A percentile compares a stretch with the other conserved stretches of the same genome.
Conservation (phyloP, 2,888 invertebrate genomes). For the Thera britannica region DNA sequence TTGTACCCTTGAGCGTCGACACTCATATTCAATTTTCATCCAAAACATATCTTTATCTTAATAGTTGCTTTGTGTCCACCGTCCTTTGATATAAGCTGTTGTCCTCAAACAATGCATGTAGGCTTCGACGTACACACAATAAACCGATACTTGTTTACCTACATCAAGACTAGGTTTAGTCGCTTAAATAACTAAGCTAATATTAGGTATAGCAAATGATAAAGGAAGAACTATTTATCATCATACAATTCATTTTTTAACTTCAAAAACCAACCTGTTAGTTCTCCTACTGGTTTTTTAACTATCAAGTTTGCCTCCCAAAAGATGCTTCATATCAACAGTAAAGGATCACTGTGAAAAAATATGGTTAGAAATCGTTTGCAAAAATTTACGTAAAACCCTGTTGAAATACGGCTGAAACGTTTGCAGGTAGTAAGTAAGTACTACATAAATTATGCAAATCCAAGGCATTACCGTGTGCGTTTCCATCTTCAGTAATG, state of each 20-base stretch:
- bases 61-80: conserved; percentile 4
- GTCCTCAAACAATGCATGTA: conserved; percentile 44
- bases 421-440: conserved; percentile 29
- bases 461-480: conserved; percentile 49
- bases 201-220: no score
- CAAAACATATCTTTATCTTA: conserved; percentile 2
- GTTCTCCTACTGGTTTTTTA: no score
- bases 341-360: not conserved
- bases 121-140: conserved; percentile 4
- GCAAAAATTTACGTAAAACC: conserved; percentile 15
- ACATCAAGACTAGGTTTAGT: not conserved
- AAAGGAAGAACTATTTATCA: no score
- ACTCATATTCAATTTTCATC: not conserved
- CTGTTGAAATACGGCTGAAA: conserved; percentile 16
- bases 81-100: conserved; percentile 42
- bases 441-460: conserved; percentile 57
- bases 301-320: no score
- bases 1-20: no score
- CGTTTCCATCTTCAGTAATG: conserved; percentile 54
- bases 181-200: no score
- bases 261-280: no score
- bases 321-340: not conserved
- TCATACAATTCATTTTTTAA: no score
- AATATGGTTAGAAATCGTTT: conserved; percentile 10
- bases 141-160: not conserved